Evolutionary conservation across 2,888 invertebrate species (phyloP), one percentile per base, ranked within the genome.

Genomic region (Lamellibrachia satsuma): DNA sequence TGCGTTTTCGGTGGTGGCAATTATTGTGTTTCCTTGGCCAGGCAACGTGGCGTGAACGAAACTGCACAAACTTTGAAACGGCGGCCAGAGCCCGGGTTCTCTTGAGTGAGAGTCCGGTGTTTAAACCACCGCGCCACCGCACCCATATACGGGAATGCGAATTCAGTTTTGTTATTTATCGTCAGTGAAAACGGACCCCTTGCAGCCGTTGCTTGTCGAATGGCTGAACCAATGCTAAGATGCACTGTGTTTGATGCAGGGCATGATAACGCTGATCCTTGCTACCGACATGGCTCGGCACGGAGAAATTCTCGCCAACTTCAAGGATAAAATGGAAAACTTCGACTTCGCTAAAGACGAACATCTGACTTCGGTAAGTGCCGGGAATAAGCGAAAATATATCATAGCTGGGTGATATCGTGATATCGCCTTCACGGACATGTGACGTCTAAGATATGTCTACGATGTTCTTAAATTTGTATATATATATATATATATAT

Each of bases 281-380:
- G 96, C 96, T 11, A 96, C 96, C 7, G 96, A 96, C 93, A 96
- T 96, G 96, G 95, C 95, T 3, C 93, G 95, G 27, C 96, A 96
- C 93, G 94, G 94, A 11, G 95, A 96, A 93, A 96, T 96, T 52
- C 93, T 96, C 91, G 95, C 95, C 60, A 93, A 94, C 22, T 96
- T 96, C 93, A 94, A 95, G 92, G 91, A 93, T n/a, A 94, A 95
- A 92, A 90, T 94, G 57, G 95, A 94, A 8, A 93, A 92, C 27
- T 95, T 96, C 93, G 95, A 96, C 92, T 95, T 94, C 92, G 93
- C 93, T 9, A 94, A 94, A 90, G 93, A 94, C 8, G 95, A 95
- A 91, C 95, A 96, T 93, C 91, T 95, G 52, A 95, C 94, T 75
- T 94, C 94, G 94, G 95, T 95, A 94, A 94, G 92, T 93, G 52